Conservation (phyloP, 2,113 vertebrate species). For the Ivindomyrus marchei region DNA sequence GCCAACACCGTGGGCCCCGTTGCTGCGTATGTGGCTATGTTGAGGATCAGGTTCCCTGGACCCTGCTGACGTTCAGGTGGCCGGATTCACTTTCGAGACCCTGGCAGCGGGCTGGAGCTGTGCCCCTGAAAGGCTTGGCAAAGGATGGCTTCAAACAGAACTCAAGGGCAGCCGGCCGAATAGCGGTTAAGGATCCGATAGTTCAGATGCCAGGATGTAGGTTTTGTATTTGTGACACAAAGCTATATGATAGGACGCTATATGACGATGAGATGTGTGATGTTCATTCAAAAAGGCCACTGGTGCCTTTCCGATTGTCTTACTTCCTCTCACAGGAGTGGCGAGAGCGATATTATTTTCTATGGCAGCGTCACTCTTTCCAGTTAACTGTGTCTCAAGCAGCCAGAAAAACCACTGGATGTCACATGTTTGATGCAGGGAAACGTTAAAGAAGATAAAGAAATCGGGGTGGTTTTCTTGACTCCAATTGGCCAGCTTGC, state of each 20-base stretch:
- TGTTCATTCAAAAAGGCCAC: neutral
- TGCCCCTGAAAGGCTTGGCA: neutral
- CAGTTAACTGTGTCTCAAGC: constrained; percentile 40
- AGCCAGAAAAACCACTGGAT: constrained; percentile 29
- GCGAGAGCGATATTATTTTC: constrained; percentile 57
- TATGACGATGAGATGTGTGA: neutral
- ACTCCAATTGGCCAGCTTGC: neutral
- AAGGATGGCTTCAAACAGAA: neutral
- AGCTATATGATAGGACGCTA: neutral
- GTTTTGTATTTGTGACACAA: neutral
- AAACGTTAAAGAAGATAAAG: neutral
- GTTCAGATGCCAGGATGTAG: neutral
- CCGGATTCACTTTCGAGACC: constrained; percentile 34
- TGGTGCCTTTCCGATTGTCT: neutral
- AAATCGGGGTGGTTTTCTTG: neutral
- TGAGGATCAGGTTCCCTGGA: constrained; percentile 29
- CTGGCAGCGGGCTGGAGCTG: neutral
- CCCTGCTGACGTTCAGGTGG: constrained; percentile 16
- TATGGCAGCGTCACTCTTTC: constrained; percentile 57
- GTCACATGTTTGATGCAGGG: constrained; percentile 32
- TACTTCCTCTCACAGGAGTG: constrained; percentile 36
- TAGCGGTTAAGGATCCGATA: neutral
- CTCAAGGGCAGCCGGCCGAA: neutral
- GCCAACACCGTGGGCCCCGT: constrained; percentile 16
- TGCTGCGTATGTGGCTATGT: constrained; percentile 11